These are phyloP conservation scores for Plestiodon gilberti DNA, from an alignment of 2,113 vertebrate genomes.

Conservation along the genomic window DNA sequence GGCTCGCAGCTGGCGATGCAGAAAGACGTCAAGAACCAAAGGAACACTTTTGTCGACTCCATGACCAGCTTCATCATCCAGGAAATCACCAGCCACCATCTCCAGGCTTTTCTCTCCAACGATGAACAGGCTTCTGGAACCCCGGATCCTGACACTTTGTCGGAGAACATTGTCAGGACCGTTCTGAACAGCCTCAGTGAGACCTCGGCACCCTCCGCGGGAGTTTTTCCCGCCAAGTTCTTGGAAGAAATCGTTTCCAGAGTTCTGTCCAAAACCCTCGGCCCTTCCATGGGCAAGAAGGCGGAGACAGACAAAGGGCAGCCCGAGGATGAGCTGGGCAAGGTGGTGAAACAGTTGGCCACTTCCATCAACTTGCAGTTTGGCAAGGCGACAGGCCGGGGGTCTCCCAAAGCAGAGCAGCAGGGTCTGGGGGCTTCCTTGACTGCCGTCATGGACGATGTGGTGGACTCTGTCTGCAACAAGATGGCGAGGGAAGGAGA, in stretches of 20 bases:
- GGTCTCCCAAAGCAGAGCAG: background rate
- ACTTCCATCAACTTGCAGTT: conserved; percentile 3
- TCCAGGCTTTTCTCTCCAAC: conserved; percentile 13
- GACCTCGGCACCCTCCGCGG: background rate
- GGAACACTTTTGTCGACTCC: background rate
- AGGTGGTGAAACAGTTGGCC: background rate
- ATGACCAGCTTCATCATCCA: conserved; percentile 33
- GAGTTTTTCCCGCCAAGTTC: conserved; percentile 12
- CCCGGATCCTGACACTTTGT: background rate
- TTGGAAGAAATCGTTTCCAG: conserved; percentile 22
- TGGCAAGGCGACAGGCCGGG: background rate
- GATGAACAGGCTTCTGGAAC: background rate
- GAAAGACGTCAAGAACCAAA: background rate
- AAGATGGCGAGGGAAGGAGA: background rate
- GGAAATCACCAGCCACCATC: conserved; percentile 17
- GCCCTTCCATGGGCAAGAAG: background rate
- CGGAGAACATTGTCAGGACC: conserved; percentile 19
- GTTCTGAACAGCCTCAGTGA: background rate
- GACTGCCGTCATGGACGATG: background rate
- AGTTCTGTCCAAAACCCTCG: conserved; percentile 14
- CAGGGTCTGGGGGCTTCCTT: background rate
- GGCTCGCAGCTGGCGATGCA: conserved; percentile 3
- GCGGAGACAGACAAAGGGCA: background rate
- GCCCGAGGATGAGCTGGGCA: background rate
- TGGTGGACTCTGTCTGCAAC: conserved; percentile 19